Percentiles rank a stretch among this genome's conserved stretches.
Conservation (phyloP, 2,113 vertebrate species). For the Empidonax traillii region DNA sequence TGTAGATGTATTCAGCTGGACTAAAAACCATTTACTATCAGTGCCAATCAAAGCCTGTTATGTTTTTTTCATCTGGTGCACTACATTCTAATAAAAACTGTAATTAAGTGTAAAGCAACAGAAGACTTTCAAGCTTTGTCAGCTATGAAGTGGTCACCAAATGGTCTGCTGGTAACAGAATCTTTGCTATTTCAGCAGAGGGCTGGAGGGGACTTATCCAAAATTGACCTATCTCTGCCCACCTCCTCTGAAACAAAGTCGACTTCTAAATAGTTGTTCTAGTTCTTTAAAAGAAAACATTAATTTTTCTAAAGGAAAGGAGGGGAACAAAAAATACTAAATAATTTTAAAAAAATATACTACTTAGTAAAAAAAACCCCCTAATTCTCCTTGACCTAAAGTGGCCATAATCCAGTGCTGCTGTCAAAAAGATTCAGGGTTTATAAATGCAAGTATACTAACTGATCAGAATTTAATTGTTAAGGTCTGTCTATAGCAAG, state of each 20-base stretch:
- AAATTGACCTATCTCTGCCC: neutral
- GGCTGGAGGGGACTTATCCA: neutral
- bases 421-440: neutral
- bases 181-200: neutral
- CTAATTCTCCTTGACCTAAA: neutral
- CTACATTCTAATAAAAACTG: neutral
- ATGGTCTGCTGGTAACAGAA: neutral
- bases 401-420: neutral
- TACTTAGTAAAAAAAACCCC: neutral
- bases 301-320: neutral
- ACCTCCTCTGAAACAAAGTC: neutral
- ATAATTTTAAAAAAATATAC: neutral
- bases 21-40: neutral
- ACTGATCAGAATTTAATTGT: neutral
- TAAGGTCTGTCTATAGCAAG: neutral
- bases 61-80: neutral
- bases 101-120: neutral
- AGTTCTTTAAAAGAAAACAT: neutral
- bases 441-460: neutral
- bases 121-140: neutral
- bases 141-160: neutral
- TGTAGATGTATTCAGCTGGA: neutral
- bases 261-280: neutral
- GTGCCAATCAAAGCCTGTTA: neutral
- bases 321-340: neutral